Base-by-base conservation (phyloP, 1,140 invertebrate species). In the Leptonema lineaticorne region DNA sequence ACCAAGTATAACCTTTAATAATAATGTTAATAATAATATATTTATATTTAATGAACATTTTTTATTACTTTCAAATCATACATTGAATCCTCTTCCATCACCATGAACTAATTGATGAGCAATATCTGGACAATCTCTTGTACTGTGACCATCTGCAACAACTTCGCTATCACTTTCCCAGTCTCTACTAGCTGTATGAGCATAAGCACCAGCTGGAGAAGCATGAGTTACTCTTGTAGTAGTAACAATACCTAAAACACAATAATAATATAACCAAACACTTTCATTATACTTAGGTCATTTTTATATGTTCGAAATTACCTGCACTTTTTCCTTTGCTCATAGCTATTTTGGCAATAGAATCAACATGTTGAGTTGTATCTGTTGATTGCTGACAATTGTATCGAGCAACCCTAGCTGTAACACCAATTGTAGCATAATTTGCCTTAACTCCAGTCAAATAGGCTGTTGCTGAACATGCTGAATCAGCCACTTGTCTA, bases 381-480 rank as follows among this genome's bases (percentile, higher is more conserved):
- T 86, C 76, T 0, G 78, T 73, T 14, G 84, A 81, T 0, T 83
- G 82, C 18, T 76, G 71, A 70, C 90, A 88, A 70, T 89, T 84
- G 5, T 80, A 75, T 11, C 80, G 76, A 7, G 81, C 82, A 1
- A 90, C 88, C 4, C 81, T 78, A 0, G 85, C 87, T 64, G 85
- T 86, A 8, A 95, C 83, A 0, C 93, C 93, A 1, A 94, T 75
- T 0, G 88, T 90, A 45, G 85, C 89, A 20, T 83, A 82, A 75
- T 93, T 93, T 0, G 85, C 85, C 77, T 96, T 96, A 0, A 93
- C 88, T 0, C 94, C 94, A 18, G 86, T 84, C n/a, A 95, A 78
- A 71, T 92, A 92, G 0, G 93, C 92, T 0, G 93, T 95, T 5
- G 84, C 78, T 0, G 91, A 88, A 63, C 88, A 92, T 0, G 92